Base-by-base conservation (phyloP, 1,140 invertebrate species). In the Leucophenga varia region DNA sequence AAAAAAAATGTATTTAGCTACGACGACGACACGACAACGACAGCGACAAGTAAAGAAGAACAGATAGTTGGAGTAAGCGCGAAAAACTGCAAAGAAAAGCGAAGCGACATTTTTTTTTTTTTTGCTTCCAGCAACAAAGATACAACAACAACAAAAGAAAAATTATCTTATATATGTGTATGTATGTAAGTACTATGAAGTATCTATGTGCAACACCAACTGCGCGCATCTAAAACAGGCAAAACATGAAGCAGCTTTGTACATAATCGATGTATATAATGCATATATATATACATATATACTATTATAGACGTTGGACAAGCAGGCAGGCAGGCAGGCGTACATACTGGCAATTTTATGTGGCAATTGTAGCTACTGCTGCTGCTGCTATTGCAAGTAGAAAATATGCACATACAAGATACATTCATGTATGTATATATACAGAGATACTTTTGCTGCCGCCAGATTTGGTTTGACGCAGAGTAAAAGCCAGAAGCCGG, bases 151-250 rank as follows among this genome's bases (percentile, higher is more conserved):
- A n/a, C n/a, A n/a, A n/a, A n/a, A n/a, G n/a, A n/a, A n/a, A n/a
- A n/a, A n/a, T n/a, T n/a, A n/a, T n/a, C n/a, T n/a, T n/a, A n/a
- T n/a, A n/a, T n/a, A n/a, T n/a, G n/a, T n/a, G 32, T 16, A 34
- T 34, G n/a, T n/a, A 34, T 34, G 17, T 34, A n/a, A 10, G n/a
- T 4, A 13, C 28, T 30, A 8, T n/a, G n/a, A 8, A 16, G 5
- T 16, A 34, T 16, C 17, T 34, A 3, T 13, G 32, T 3, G 32
- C 5, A 16, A 5, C 5, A 34, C n/a, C 3, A 34, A 65, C 63
- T 47, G 64, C 57, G 64, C 57, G 32, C 16, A 52, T 56, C 63
- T 67, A 63, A 67, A 67, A 67, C 67, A 59, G 63, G 54, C 63
- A 67, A 65, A 63, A 64, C 63, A 67, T 67, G 63, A 64, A 53